Evolutionary conservation across 2,888 invertebrate genomes (phyloP).

Genomic region (Nephrotoma flavescens): DNA sequence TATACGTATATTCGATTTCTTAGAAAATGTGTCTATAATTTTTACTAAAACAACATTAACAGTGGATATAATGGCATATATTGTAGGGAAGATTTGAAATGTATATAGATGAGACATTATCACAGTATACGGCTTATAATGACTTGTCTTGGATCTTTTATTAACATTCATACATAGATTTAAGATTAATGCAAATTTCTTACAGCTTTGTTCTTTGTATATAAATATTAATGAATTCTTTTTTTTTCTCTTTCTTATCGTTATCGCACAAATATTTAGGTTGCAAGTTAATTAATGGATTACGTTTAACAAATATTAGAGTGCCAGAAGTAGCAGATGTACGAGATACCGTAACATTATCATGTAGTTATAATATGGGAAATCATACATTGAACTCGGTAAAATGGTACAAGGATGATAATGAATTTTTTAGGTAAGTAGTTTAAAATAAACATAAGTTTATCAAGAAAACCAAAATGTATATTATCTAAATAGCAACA

Average conservation of each 20-base stretch:
- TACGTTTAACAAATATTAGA: constrained; percentile 28
- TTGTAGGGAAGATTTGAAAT: not conserved
- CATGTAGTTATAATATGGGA: constrained; percentile 32
- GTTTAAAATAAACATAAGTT: constrained; percentile 6
- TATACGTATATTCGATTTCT: not conserved
- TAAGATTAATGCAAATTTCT: not conserved
- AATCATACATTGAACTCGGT: constrained; percentile 31
- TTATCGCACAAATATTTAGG: constrained; percentile 16
- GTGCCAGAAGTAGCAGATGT: constrained; percentile 32
- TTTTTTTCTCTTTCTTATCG: not conserved
- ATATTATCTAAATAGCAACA: not conserved
- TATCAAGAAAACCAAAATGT: not conserved
- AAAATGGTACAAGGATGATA: constrained; percentile 33
- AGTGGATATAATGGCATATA: not conserved
- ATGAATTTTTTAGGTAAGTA: constrained; percentile 31
- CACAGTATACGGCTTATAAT: not conserved
- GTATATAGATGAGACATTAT: not conserved
- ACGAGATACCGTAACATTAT: constrained; percentile 28
- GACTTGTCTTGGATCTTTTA: not conserved
- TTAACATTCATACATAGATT: not conserved
- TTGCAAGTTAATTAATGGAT: constrained; percentile 22
- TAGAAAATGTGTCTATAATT: not conserved
- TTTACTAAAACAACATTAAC: not conserved
- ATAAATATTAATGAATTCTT: not conserved
- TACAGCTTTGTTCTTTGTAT: not conserved